Conservation (phyloP, 1,140 invertebrate genomes). For the Varroa destructor region DNA sequence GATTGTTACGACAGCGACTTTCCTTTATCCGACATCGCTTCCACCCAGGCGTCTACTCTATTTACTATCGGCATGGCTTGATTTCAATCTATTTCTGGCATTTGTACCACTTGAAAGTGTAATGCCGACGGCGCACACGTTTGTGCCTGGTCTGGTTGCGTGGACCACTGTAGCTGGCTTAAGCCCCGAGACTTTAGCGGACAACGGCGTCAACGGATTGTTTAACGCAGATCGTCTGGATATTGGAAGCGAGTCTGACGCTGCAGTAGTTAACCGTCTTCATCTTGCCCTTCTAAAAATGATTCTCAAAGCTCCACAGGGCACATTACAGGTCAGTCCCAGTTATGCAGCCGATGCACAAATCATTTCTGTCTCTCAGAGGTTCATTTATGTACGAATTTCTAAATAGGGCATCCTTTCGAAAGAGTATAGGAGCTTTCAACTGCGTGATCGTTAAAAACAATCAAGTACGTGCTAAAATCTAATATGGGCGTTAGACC, state of each 20-base stretch:
- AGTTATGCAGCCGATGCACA: background rate
- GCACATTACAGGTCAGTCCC: slow-evolving; percentile 4
- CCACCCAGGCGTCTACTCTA: background rate
- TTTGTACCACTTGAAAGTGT: slow-evolving; percentile 16
- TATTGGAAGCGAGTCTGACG: background rate
- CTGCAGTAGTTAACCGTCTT: background rate
- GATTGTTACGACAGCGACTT: background rate
- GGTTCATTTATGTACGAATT: too few relatives aligned
- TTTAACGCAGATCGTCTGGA: too few relatives aligned
- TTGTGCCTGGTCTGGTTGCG: slow-evolving; percentile 1
- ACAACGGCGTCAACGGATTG: too few relatives aligned
- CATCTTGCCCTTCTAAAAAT: slow-evolving; percentile 21
- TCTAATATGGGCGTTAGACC: too few relatives aligned
- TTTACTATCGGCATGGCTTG: background rate
- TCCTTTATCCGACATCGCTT: background rate
- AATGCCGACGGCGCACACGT: slow-evolving; percentile 11
- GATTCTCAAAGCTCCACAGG: slow-evolving; percentile 9
- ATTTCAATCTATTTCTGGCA: background rate
- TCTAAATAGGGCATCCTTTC: too few relatives aligned
- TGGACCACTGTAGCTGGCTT: background rate
- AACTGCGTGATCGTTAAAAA: too few relatives aligned
- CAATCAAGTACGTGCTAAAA: background rate
- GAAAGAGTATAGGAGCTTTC: too few relatives aligned
- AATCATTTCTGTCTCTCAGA: too few relatives aligned
- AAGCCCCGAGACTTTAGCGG: too few relatives aligned